Percentiles rank a stretch among this genome's conserved stretches.
Evolutionary conservation across 2,888 invertebrate species (phyloP).

Genomic region (Eretmocerus hayati): DNA sequence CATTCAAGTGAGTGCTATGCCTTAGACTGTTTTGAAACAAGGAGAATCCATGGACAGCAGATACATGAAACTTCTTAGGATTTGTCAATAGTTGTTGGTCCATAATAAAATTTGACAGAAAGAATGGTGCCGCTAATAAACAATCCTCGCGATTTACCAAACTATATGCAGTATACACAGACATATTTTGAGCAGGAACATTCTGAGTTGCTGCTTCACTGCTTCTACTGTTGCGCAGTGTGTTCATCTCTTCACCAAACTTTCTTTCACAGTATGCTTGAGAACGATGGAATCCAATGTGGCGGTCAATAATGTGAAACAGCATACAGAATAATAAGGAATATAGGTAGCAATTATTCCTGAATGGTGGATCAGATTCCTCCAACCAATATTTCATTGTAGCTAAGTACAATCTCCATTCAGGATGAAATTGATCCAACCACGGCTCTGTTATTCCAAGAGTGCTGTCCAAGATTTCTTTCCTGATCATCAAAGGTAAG

Average conservation of each 20-base stretch:
- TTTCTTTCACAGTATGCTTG: conserved; percentile 49
- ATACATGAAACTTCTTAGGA: conserved; percentile 53
- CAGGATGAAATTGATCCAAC: conserved; percentile 49
- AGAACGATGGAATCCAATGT: conserved; percentile 53
- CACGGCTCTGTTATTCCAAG: conserved; percentile 43
- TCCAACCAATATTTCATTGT: conserved; percentile 55
- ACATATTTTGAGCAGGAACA: conserved; percentile 28
- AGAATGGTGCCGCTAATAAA: conserved; percentile 52
- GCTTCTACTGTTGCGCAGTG: conserved; percentile 1
- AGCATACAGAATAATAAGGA: conserved; percentile 55
- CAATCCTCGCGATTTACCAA: conserved; percentile 55
- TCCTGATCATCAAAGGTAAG: conserved; percentile 30
- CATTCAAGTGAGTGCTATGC: conserved; percentile 58
- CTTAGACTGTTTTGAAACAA: conserved; percentile 61
- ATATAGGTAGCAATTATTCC: conserved; percentile 50
- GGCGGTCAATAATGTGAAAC: conserved; percentile 54
- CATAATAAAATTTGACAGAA: conserved; percentile 56
- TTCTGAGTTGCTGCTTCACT: background rate
- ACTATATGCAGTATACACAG: conserved; percentile 47
- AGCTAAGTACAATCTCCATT: conserved; percentile 57
- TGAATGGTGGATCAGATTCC: conserved; percentile 44
- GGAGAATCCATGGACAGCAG: conserved; percentile 57
- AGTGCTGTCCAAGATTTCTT: conserved; percentile 48
- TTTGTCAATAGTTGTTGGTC: conserved; percentile 51
- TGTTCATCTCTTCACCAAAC: conserved; percentile 40